Evolutionary conservation across 2,113 vertebrate genomes (phyloP).

Genomic region (Tachysurus fulvidraco): DNA sequence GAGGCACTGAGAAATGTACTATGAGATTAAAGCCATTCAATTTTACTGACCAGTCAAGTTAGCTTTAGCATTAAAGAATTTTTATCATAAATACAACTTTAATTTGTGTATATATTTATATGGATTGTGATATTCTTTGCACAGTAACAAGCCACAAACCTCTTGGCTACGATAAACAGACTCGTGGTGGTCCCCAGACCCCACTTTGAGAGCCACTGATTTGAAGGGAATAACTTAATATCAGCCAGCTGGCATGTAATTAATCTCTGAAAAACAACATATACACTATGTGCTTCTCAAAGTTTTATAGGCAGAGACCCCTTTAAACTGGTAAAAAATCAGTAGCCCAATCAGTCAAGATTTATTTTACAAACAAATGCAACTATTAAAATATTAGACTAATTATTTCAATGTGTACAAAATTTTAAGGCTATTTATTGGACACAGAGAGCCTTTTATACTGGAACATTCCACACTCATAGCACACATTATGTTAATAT

Average conservation of each 20-base stretch:
- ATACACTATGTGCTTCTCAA: not conserved
- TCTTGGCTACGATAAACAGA: not conserved
- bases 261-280: constrained; percentile 11
- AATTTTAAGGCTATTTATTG: not conserved
- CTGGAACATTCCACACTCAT: not conserved
- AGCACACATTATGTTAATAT: not conserved
- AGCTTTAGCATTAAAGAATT: not conserved
- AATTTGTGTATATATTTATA: not conserved
- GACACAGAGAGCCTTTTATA: not conserved
- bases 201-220: not conserved
- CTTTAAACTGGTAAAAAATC: not conserved
- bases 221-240: constrained; percentile 13
- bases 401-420: not conserved
- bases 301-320: too few species aligned
- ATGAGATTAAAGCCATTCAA: not conserved
- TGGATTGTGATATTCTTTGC: not conserved
- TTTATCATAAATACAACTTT: not conserved
- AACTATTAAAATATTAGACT: not conserved
- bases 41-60: not conserved
- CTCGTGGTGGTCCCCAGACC: not conserved
- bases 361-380: not conserved
- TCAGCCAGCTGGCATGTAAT: constrained; percentile 1
- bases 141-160: not conserved
- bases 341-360: not conserved
- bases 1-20: not conserved